Base-by-base conservation (phyloP, 2,888 invertebrate genomes). In the Hartigia nigra region DNA sequence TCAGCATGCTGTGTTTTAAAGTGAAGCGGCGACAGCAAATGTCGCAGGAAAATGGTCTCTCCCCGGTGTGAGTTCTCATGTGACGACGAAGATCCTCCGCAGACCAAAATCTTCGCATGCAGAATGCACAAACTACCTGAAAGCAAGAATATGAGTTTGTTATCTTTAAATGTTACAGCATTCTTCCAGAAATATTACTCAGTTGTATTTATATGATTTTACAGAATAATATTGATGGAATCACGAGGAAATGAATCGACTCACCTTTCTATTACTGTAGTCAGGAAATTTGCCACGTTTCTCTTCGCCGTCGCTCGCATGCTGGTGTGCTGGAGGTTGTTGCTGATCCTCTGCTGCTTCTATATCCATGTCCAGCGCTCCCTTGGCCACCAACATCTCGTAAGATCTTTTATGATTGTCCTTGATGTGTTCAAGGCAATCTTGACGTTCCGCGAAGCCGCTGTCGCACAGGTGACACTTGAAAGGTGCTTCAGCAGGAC, bases 381-480 rank as follows among this genome's bases (percentile, higher is more conserved):
- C 97, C 87, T 97, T 97, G 81, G 95, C 95, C 88, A 97, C 94
- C n/a, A 98, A 92, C 82, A 96, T 93, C 69, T 96, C 95, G 89
- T 97, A 98, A 84, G 97, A 97, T 9, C 95, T 93, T 0, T 94
- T 92, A 88, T 98, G 98, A 72, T 93, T 93, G 34, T 94, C 93
- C 83, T 95, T 95, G 84, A 98, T 95, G 88, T 98, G 98, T 39
- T 95, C 95, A 81, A 98, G 92, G 34, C 97, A 97, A 31, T 96
- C 96, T 80, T 95, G 94, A 3, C 98, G 93, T 74, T 96, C 96
- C 0, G 94, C 94, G 88, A 96, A 98, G 0, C 97, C 96, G 12
- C 95, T 95, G 87, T 98, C 98, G 90, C 98, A 98, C 1, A 98
- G 93, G 92, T 98, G 98, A 89, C 98, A 98, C 91, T 98, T 98